A percentile compares a stretch with the other conserved stretches of the same genome.
phyloP scores from a whole-genome alignment of 2,113 vertebrate species.

The Steatornis caripensis region DNA sequence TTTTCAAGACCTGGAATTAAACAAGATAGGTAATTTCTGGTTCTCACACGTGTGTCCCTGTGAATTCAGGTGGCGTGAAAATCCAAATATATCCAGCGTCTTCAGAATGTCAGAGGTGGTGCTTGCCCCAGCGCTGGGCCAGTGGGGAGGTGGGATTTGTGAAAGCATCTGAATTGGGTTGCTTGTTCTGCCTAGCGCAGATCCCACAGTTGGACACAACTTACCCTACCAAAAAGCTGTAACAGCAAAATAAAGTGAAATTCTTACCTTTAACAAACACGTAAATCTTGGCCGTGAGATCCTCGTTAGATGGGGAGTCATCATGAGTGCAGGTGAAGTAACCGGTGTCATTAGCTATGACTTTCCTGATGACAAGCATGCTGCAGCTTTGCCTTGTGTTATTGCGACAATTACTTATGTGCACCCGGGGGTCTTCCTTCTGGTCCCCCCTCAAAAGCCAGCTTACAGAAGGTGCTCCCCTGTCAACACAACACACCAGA shows the following conservation, averaged over 20 bases:
- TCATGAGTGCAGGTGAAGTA: conserved; percentile 74
- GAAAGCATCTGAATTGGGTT: not conserved
- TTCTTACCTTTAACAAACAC: conserved; percentile 84
- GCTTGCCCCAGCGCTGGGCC: not conserved
- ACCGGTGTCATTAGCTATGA: conserved; percentile 74
- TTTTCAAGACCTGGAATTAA: not conserved
- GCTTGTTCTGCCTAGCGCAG: not conserved
- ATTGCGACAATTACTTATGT: conserved; percentile 45
- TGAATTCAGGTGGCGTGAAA: not conserved
- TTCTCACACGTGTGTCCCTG: not conserved
- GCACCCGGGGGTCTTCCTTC: conserved; percentile 47
- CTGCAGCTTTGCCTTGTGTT: conserved; percentile 67
- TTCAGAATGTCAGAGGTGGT: not conserved
- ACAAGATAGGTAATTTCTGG: not conserved
- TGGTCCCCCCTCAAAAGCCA: conserved; percentile 70
- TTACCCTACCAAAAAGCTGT: not conserved
- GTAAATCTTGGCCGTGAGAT: conserved; percentile 63
- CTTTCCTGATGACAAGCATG: conserved; percentile 65
- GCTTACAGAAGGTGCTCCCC: conserved; percentile 67
- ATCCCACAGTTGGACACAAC: not conserved
- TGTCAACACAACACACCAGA: conserved; percentile 33
- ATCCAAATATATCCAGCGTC: fast-evolving
- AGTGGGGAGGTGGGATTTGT: not conserved
- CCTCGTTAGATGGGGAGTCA: not conserved
- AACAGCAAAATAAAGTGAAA: fast-evolving